Evolutionary conservation across 1,140 invertebrate species (phyloP), one percentile per base, ranked within the genome.

Genomic region (Achroia grisella): DNA sequence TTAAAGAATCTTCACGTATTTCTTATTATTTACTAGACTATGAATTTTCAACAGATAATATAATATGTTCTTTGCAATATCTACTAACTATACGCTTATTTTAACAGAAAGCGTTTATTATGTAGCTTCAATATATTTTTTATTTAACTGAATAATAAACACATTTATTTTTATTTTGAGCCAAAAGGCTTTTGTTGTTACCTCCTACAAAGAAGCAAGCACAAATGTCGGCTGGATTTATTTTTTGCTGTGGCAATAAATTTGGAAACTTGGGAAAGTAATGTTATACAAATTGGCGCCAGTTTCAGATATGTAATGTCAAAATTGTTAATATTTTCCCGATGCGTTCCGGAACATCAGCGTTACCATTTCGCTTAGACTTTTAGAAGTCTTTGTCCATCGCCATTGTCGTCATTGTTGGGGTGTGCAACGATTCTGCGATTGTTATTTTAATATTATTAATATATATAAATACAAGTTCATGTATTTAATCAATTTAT

Each of bases 311-410:
- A n/a, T 39, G 28, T 48, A 44, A 9, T 49, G 40, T 39, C 23
- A 46, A 44, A 46, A 43, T 56, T 46, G 62, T 60, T 39, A 10
- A 48, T 48, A 47, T 72, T 75, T 77, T 70, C 73, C 74, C 66
- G 56, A 65, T 71, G 61, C 52, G 64, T 72, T 68, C 53, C 52
- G 46, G 59, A 42, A 48, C 34, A 42, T 58, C 55, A 8, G 6
- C 17, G 29, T 51, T 62, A 56, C 69, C 51, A 62, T 70, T 71
- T 64, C 54, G 71, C 79, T 83, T 77, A 70, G 76, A 83, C 67
- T 66, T 74, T 62, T 69, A 73, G 68, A 76, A 46, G 66, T 78
- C 62, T 76, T 60, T 46, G 48, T 69, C 64, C 70, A 68, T 72
- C 52, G 56, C 63, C 71, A 71, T 65, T 48, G 60, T 61, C 54